These are phyloP conservation scores for Trissoscelio sp. DNA, from an alignment of 2,888 invertebrate species.

Conservation along the genomic window DNA sequence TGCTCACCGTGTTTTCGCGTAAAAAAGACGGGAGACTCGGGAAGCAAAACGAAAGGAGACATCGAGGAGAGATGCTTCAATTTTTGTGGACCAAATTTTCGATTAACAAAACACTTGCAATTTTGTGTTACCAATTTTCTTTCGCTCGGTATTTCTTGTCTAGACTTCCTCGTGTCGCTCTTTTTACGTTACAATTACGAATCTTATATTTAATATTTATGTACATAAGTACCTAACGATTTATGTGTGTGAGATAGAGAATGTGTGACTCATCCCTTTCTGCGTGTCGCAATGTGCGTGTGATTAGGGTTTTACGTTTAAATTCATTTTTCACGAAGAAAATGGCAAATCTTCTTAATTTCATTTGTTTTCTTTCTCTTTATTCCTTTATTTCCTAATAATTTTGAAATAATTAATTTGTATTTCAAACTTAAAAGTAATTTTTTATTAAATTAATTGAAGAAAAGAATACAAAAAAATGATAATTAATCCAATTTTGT, in stretches of 20 bases:
- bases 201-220: slow-evolving; percentile 66
- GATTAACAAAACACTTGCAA: no score
- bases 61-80: slow-evolving; percentile 13
- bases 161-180: slow-evolving; percentile 47
- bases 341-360: slow-evolving; percentile 50
- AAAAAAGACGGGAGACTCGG: slow-evolving; percentile 68
- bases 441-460: no score
- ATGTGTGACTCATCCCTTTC: slow-evolving; percentile 62
- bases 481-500: no score
- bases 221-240: slow-evolving; percentile 67
- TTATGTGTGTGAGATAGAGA: slow-evolving; percentile 46
- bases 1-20: slow-evolving; percentile 75
- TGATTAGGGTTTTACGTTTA: slow-evolving; percentile 65
- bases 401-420: no score
- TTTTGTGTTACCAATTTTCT: no score
- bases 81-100: no score
- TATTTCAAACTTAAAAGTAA: no score
- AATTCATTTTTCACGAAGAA: slow-evolving; percentile 68
- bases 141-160: slow-evolving; percentile 2
- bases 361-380: no score
- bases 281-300: slow-evolving; percentile 68
- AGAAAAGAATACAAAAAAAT: no score
- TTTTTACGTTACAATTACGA: slow-evolving; percentile 60
- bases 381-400: no score
- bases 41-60: slow-evolving; percentile 65